phyloP scores from a whole-genome alignment of 2,113 vertebrate species.

The Cryptoleucopteryx plumbea region DNA sequence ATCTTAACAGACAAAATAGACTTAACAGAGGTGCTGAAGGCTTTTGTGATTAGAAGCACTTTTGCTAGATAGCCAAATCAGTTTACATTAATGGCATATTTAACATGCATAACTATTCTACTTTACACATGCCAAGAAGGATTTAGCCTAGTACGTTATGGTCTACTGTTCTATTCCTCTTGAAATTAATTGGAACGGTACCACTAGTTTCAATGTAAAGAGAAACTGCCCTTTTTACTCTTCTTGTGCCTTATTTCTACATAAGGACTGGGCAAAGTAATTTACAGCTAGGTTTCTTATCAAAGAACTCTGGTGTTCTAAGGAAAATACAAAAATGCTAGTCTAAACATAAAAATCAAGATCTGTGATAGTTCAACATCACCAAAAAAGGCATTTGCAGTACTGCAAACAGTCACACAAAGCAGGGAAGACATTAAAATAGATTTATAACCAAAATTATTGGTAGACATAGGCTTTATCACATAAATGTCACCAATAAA shows the following conservation, averaged over 20 bases:
- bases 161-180: background rate
- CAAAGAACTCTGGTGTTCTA: background rate
- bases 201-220: background rate
- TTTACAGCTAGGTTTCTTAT: background rate
- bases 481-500: constrained; percentile 37
- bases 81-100: background rate
- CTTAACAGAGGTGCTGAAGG: background rate
- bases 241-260: background rate
- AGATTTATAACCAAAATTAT: constrained; percentile 53
- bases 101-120: background rate
- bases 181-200: background rate
- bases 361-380: background rate
- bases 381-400: background rate
- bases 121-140: background rate
- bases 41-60: background rate
- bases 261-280: background rate
- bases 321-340: background rate
- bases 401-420: background rate
- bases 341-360: background rate
- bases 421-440: background rate
- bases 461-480: constrained; percentile 12
- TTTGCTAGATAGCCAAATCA: background rate
- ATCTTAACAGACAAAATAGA: background rate
- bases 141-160: background rate
- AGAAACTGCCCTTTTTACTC: background rate